Evolutionary conservation across 2,113 vertebrate genomes (phyloP).

Genomic region (Amphilophus citrinellus): DNA sequence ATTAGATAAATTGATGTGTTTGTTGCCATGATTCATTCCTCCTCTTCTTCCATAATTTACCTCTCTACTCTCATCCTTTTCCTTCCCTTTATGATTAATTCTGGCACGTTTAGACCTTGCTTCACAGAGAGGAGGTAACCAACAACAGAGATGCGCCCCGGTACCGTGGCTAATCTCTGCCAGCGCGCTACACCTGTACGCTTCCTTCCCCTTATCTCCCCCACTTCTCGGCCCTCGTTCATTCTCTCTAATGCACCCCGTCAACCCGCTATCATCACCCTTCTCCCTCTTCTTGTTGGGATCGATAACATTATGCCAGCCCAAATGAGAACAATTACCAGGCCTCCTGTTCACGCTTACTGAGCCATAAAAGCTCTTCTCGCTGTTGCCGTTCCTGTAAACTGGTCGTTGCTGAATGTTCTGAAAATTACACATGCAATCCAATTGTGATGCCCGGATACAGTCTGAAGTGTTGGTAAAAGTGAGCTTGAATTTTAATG

Average conservation of each 20-base stretch:
- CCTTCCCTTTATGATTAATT: neutral
- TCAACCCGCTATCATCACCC: conserved; percentile 60
- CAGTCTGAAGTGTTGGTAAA: neutral
- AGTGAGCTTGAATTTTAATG: neutral
- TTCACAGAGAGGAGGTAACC: neutral
- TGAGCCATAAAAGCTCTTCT: conserved; percentile 14
- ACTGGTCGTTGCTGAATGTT: conserved; percentile 8
- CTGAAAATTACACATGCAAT: conserved; percentile 3
- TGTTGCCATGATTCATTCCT: conserved; percentile 41
- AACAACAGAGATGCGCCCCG: conserved; percentile 21
- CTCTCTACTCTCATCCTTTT: conserved; percentile 2
- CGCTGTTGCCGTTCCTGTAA: conserved; percentile 2
- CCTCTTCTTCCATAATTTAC: conserved; percentile 15
- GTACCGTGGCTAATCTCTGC: conserved; percentile 44
- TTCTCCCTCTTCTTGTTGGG: conserved; percentile 52
- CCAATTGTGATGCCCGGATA: conserved; percentile 15
- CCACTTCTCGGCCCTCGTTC: neutral
- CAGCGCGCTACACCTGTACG: conserved; percentile 50
- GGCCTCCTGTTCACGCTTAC: conserved; percentile 54
- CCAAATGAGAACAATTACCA: conserved; percentile 69
- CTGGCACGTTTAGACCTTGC: conserved; percentile 16
- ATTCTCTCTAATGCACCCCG: conserved; percentile 18
- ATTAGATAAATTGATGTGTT: conserved; percentile 65
- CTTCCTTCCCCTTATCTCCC: conserved; percentile 3
- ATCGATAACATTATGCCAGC: conserved; percentile 76